phyloP scores from a whole-genome alignment of 2,888 invertebrate species.

The Drosophila cyrtoloma region DNA sequence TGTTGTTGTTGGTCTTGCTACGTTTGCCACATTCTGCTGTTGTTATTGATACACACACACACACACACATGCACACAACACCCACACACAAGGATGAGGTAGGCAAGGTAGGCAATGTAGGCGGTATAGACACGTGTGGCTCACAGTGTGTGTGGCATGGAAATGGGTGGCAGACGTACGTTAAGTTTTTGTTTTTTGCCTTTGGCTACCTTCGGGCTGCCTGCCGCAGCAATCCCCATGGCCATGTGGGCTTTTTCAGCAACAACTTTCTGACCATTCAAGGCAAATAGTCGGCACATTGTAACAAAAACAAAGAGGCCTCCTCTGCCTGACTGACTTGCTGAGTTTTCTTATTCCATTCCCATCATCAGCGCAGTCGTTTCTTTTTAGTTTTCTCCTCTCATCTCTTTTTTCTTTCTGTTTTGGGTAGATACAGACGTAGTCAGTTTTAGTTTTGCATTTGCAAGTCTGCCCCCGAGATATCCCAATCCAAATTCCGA shows the following conservation, averaged over 20 bases:
- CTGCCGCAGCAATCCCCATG: slow-evolving; percentile 15
- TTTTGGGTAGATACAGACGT: slow-evolving; percentile 38
- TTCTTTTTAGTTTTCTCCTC: slow-evolving; percentile 14
- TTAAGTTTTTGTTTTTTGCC: slow-evolving; percentile 45
- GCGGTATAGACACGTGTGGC: slow-evolving; percentile 41
- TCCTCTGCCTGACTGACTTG: slow-evolving; percentile 65
- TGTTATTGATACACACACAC: slow-evolving; percentile 52
- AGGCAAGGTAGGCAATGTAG: slow-evolving; percentile 23
- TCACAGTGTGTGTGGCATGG: neutral
- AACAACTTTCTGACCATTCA: slow-evolving; percentile 75
- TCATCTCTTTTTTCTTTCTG: neutral
- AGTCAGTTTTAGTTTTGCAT: slow-evolving; percentile 62
- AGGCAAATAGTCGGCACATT: slow-evolving; percentile 71
- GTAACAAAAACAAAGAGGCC: slow-evolving; percentile 66
- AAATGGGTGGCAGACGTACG: slow-evolving; percentile 35
- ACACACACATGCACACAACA: slow-evolving; percentile 23
- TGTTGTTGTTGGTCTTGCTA: slow-evolving; percentile 41
- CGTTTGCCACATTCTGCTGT: slow-evolving; percentile 54
- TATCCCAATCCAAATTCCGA: slow-evolving; percentile 12
- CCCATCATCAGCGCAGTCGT: slow-evolving; percentile 42
- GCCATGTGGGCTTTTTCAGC: slow-evolving; percentile 59
- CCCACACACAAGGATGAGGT: slow-evolving; percentile 35
- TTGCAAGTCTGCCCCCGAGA: slow-evolving; percentile 45
- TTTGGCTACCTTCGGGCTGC: slow-evolving; percentile 15
- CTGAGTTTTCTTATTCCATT: slow-evolving; percentile 60